Percentiles rank a stretch among this genome's conserved stretches.
Conservation (phyloP, 1,140 invertebrate species). For the Drosophila paulistorum region DNA sequence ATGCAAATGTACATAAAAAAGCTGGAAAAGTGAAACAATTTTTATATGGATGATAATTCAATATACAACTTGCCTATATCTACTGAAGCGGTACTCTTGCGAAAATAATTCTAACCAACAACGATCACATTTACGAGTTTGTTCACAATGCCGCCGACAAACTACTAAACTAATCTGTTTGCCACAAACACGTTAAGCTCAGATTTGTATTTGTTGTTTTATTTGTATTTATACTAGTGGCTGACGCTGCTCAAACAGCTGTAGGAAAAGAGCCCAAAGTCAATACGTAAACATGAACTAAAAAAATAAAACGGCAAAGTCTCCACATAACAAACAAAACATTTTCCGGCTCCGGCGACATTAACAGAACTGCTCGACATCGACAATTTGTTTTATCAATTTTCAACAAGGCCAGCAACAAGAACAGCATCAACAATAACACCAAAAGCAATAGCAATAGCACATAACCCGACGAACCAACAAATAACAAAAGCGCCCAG, state of each 20-base stretch:
- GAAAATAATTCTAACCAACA: background rate
- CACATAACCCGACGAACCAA: constrained; percentile 53
- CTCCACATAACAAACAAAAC: constrained; percentile 80
- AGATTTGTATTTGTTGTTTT: constrained; percentile 10
- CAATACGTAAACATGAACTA: constrained; percentile 55
- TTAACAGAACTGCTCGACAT: constrained; percentile 82
- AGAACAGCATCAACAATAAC: constrained; percentile 50
- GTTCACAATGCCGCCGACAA: constrained; percentile 33
- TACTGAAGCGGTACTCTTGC: too few species aligned
- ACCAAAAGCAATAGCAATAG: constrained; percentile 40
- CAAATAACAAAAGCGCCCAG: constrained; percentile 72
- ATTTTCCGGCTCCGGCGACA: constrained; percentile 82
- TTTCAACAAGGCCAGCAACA: constrained; percentile 76
- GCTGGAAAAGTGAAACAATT: background rate
- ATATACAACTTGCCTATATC: background rate
- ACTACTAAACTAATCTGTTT: constrained; percentile 50
- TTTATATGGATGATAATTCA: background rate
- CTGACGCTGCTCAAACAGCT: constrained; percentile 23
- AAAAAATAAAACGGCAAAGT: constrained; percentile 67
- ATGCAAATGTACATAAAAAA: background rate
- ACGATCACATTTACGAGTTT: constrained; percentile 2
- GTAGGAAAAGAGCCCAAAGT: constrained; percentile 26
- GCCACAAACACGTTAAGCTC: constrained; percentile 49
- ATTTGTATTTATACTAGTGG: constrained; percentile 30
- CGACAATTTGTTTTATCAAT: constrained; percentile 83